Evolutionary conservation across 2,113 vertebrate genomes (phyloP), one percentile per base, ranked within the genome.

Genomic region (Gadus macrocephalus): DNA sequence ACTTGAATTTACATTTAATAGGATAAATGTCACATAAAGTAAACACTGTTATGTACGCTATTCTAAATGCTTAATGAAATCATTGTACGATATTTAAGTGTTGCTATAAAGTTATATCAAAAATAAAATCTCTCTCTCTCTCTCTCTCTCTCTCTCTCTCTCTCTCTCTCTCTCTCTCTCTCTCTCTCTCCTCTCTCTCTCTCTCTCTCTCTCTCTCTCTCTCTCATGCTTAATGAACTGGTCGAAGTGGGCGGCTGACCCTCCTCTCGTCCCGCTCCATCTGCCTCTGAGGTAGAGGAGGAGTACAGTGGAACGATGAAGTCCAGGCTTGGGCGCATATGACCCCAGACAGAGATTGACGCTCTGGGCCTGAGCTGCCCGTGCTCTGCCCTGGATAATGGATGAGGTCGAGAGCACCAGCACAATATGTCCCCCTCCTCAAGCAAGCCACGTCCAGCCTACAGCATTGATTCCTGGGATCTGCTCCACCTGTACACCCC

Each of bases 391-490:
- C 64, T 68, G 16, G 28, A 76, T 84, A 85, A 85, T 81, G 78
- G 73, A 79, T 49, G 49, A 79, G 76, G 77, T 79, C 73, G 85
- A 68, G 74, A 70, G 78, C 79, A 79, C 65, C 81, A 74, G 76
- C 65, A 85, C 80, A 83, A 81, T 68, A 55, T 81, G 42, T 12
- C 42, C 42, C 42, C 9, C 53, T 83, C 62, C 80, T 74, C 69
- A 80, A 64, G 73, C 64, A 66, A 69, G 71, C 27, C 20, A 7
- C 1, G 17, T 72, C 64, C 76, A 69, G 63, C 68, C 53, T 49
- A 49, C 53, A 15, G 62, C 83, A 87, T 87, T 88, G 85, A 90
- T 90, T 59, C 66, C 61, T 53, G 16, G 1, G 19, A 11, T 20
- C 84, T 66, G 79, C 55, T 58, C 16, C 55, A 17, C 55, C n/a